Base-by-base conservation (phyloP, 2,113 vertebrate species). In the Proterorhinus semilunaris region DNA sequence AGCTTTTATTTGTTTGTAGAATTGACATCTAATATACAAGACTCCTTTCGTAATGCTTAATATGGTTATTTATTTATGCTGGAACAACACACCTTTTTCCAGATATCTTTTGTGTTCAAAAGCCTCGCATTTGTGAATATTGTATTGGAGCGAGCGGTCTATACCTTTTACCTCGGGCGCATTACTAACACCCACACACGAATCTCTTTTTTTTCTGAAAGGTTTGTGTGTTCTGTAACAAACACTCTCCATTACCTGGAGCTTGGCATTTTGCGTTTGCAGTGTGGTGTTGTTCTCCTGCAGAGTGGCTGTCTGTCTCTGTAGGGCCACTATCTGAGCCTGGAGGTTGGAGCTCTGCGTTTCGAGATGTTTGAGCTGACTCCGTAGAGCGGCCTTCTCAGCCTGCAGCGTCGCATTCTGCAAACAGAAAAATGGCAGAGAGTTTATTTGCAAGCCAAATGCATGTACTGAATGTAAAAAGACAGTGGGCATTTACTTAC, bases 361-460 rank as follows among this genome's bases (percentile, higher is more conserved):
- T 83, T 99, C 96, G 71, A 98, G 93, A 69, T 99, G 98, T 87
- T 95, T 98, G 65, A 99, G 88, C 62, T 99, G 97, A 2, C 95
- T 98, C 90, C 94, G 95, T 82, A 99, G 85, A 0, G 97, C 96
- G 79, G 96, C 96, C 71, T 98, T 98, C 90, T 99, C 98, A 1
- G 98, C 98, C 88, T 99, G 98, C 71, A 99, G 91, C 0, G 98
- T 99, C 48, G 98, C 98, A 75, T 99, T 99, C 98, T 99, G 91
- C 52, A 64, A 54, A 45, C 9, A 72, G 10, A 69, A 0, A 70
- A 10, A 79, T 1, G 68, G 42, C 7, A 43, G 27, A 47, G 10
- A 16, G 13, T 15, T 7, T 2, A 11, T 21, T 52, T 53, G 21
- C 4, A 46, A 21, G n/a, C 15, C 3, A 12, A 7, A 9, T 15